phyloP scores from a whole-genome alignment of 2,797 vertebrate genomes.

The Poecile montanus region DNA sequence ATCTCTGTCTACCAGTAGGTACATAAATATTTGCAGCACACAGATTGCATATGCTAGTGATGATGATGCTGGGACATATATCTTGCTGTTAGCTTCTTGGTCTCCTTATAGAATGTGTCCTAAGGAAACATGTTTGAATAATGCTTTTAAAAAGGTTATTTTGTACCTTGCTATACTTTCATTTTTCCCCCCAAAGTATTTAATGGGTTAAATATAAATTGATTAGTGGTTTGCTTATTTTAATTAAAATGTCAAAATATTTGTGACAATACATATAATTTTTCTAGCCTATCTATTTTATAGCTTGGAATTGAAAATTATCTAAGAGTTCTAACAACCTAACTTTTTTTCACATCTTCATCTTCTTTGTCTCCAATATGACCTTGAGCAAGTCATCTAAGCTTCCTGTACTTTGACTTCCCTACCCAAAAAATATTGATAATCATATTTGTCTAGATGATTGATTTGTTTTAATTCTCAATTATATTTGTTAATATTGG shows the following conservation, averaged over 20 bases:
- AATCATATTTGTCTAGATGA: neutral
- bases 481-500: neutral
- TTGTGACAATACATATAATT: neutral
- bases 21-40: neutral
- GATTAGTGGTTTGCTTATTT: neutral
- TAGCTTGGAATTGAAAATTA: neutral
- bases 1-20: neutral
- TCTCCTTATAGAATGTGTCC: neutral
- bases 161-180: neutral
- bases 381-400: neutral
- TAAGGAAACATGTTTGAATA: neutral
- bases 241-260: neutral
- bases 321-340: neutral
- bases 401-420: neutral
- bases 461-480: neutral
- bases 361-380: neutral
- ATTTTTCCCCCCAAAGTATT: fast-evolving
- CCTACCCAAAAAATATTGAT: neutral
- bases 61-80: neutral
- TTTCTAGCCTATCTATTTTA: neutral
- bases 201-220: neutral
- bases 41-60: neutral
- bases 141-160: neutral
- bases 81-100: neutral
- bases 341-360: neutral